A percentile compares a stretch with the other conserved stretches of the same genome.
Conservation (phyloP, 1,140 invertebrate species). For the Acromyrmex charruanus region DNA sequence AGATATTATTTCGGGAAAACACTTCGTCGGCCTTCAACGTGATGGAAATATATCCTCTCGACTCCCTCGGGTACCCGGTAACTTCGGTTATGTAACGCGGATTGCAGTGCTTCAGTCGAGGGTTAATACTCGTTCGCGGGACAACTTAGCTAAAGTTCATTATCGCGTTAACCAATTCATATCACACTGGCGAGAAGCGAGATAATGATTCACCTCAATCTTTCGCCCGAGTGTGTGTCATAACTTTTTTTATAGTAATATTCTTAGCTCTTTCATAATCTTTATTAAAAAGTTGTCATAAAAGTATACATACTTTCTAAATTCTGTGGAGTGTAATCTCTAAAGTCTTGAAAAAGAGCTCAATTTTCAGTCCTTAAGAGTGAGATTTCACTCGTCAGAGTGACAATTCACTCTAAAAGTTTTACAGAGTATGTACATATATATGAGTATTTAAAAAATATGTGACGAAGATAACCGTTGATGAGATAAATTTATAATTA, state of each 20-base stretch:
- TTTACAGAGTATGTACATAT: background rate
- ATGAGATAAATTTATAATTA: slow-evolving; percentile 5
- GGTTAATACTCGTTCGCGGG: slow-evolving; percentile 44
- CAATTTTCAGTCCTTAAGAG: too few relatives aligned
- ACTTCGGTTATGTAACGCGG: slow-evolving; percentile 50
- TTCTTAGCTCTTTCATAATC: background rate
- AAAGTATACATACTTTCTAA: slow-evolving; percentile 5
- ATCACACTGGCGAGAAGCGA: slow-evolving; percentile 7
- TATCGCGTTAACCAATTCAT: slow-evolving; percentile 40
- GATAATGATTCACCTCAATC: slow-evolving; percentile 22
- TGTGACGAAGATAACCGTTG: background rate
- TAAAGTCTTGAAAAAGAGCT: too few relatives aligned
- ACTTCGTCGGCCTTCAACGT: slow-evolving; percentile 47
- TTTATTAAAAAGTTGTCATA: background rate
- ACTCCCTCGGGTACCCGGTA: slow-evolving; percentile 4
- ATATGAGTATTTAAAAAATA: background rate
- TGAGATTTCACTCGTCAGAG: too few relatives aligned
- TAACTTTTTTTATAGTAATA: background rate
- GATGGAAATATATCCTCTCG: slow-evolving; percentile 49
- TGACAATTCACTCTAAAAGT: too few relatives aligned
- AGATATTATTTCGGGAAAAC: slow-evolving; percentile 55
- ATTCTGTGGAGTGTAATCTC: too few relatives aligned
- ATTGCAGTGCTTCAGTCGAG: slow-evolving; percentile 54
- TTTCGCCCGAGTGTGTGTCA: background rate
- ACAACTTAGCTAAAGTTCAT: slow-evolving; percentile 51